A percentile compares a stretch with the other conserved stretches of the same genome.
These are phyloP conservation scores for Eupsittula cactorum DNA, from an alignment of 2,113 vertebrate genomes.

Conservation along the genomic window DNA sequence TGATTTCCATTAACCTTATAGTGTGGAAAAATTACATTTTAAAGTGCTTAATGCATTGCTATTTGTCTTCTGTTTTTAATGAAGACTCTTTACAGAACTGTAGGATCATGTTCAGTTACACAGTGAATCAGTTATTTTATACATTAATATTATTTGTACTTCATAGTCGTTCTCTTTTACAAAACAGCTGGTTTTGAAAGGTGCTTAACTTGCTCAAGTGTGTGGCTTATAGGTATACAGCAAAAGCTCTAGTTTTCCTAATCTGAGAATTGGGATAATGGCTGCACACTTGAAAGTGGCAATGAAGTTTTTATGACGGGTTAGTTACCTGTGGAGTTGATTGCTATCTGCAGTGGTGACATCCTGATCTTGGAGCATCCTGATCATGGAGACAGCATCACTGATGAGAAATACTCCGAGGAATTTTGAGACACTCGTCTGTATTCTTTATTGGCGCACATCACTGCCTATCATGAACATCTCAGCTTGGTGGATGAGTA, in stretches of 20 bases:
- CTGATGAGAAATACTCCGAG: background rate
- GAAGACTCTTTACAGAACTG: background rate
- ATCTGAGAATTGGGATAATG: background rate
- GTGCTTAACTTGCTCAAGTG: background rate
- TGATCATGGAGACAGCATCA: background rate
- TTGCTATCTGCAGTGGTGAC: background rate
- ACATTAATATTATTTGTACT: background rate
- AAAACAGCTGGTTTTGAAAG: background rate
- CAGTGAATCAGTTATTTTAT: background rate
- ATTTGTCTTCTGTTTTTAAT: background rate
- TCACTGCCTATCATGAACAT: background rate
- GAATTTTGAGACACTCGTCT: background rate
- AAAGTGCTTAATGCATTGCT: background rate
- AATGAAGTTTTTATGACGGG: background rate
- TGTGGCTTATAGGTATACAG: background rate
- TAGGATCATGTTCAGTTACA: background rate
- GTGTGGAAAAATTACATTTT: background rate
- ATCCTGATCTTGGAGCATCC: background rate
- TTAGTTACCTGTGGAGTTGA: background rate
- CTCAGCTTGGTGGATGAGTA: background rate
- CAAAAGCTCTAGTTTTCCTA: background rate
- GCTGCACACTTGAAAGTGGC: background rate
- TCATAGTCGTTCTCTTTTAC: background rate
- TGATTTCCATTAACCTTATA: background rate
- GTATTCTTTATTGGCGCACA: background rate